Evolutionary conservation across 1,140 invertebrate species (phyloP).

Genomic region (Contarinia nasturtii): DNA sequence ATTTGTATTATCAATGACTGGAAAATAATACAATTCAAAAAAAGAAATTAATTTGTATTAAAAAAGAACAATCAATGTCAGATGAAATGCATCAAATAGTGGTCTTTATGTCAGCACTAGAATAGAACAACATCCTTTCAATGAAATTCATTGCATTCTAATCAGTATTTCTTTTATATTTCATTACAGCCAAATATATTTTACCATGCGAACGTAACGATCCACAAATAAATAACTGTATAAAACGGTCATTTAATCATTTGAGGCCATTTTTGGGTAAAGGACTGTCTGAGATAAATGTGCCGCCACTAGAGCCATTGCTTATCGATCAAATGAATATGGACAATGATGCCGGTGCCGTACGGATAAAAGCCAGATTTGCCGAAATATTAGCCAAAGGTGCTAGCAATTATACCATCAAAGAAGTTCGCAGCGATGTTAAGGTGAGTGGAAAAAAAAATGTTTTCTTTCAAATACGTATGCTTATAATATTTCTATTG

Average conservation of each 20-base stretch:
- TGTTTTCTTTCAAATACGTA: neutral
- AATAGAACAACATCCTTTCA: too few species aligned
- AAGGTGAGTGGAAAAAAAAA: conserved; percentile 1
- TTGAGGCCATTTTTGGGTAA: conserved; percentile 42
- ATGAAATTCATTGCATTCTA: too few species aligned
- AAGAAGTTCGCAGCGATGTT: conserved; percentile 15
- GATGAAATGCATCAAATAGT: too few species aligned
- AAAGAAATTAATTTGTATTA: too few species aligned
- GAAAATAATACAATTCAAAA: too few species aligned
- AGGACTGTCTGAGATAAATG: conserved; percentile 44
- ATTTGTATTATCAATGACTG: too few species aligned
- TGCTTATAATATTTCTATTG: conserved; percentile 11
- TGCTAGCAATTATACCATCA: conserved; percentile 49
- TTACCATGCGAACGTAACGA: conserved; percentile 43
- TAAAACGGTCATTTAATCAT: conserved; percentile 47
- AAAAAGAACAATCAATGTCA: too few species aligned
- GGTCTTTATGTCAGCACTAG: too few species aligned
- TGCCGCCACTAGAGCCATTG: conserved; percentile 52
- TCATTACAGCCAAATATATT: conserved; percentile 50
- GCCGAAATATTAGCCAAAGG: conserved; percentile 49
- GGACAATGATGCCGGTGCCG: conserved; percentile 52
- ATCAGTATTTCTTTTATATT: too few species aligned
- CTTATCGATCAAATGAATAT: conserved; percentile 45
- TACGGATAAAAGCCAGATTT: conserved; percentile 46
- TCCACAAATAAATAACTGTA: conserved; percentile 42